Base-by-base conservation (phyloP, 2,113 vertebrate species). In the Indicator maculatus region DNA sequence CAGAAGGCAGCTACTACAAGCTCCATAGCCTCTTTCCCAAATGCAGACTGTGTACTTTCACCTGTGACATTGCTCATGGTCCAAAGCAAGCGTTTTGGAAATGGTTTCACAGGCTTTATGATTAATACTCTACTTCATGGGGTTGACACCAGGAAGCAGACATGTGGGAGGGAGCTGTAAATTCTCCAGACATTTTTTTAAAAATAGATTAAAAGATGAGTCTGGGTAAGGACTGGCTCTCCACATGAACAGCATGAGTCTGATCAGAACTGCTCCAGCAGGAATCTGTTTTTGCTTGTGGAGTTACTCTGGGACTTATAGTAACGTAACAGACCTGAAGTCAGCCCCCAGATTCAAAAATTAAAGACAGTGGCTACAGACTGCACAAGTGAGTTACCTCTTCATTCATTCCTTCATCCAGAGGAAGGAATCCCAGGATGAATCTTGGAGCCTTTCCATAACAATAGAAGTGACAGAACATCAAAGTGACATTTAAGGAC, bases 71-170 rank as follows among this genome's bases (percentile, higher is more conserved):
- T 75, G 52, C 58, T 84, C 31, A 20, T 15, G 69, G 88, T 21
- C 66, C 88, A 85, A 78, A 84, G 11, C 36, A 72, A 86, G 55
- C 61, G 16, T 26, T 93, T 31, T 61, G 77, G 90, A 72, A 93
- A 78, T 18, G 77, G 44, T 39, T 86, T 36, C 69, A 61, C 60
- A 88, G 92, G 20, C 47, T 75, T 88, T 61, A 41, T 86, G 86
- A 95, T 93, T 96, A 96, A 92, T 92, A 58, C 67, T 74, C 45
- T 12, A 16, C 74, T 93, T 78, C 86, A 30, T 89, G 47, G 80
- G 86, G 88, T 69, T 93, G 96, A 93, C 66, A 90, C 80, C 86
- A 88, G 44, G 61, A 93, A 80, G 86, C 93, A 96, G 90, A 88
- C 80, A 39, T 18, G 86, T 88, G 77, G 92, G 90, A 95, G 88